Conservation (phyloP, 2,113 vertebrate genomes). For the Menura novaehollandiae region DNA sequence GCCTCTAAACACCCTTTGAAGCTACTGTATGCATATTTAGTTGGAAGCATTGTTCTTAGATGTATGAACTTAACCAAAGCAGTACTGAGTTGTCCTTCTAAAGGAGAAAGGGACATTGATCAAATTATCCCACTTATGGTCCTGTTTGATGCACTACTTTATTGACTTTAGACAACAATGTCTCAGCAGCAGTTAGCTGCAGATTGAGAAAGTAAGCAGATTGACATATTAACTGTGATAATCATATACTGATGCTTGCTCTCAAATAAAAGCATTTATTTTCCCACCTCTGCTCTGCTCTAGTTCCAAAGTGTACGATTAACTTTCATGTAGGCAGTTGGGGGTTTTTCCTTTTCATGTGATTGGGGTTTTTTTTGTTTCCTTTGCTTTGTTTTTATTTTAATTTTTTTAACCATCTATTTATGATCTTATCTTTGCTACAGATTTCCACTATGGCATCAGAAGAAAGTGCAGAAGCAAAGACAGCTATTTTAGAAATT, state of each 20-base stretch:
- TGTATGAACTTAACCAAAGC: not conserved
- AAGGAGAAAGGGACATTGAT: not conserved
- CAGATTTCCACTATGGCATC: not conserved
- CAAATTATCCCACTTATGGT: not conserved
- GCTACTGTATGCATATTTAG: not conserved
- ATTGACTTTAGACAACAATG: not conserved
- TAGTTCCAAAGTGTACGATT: not conserved
- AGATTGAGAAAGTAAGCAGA: not conserved
- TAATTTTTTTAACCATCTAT: not conserved
- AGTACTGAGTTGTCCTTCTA: not conserved
- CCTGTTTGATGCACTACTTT: not conserved
- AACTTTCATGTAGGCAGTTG: not conserved
- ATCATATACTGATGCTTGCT: not conserved
- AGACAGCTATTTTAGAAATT: not conserved
- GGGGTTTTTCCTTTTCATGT: not conserved
- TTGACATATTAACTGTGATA: not conserved
- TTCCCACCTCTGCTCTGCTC: not conserved
- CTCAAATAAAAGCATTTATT: not conserved
- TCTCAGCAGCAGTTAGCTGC: not conserved
- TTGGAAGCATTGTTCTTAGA: not conserved
- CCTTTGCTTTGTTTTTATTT: not conserved
- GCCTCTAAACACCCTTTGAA: not conserved
- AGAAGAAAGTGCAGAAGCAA: not conserved
- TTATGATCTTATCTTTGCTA: not conserved
- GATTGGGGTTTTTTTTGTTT: not conserved